Base-by-base conservation (phyloP, 2,113 vertebrate species). In the cattle (Bos taurus) region DNA sequence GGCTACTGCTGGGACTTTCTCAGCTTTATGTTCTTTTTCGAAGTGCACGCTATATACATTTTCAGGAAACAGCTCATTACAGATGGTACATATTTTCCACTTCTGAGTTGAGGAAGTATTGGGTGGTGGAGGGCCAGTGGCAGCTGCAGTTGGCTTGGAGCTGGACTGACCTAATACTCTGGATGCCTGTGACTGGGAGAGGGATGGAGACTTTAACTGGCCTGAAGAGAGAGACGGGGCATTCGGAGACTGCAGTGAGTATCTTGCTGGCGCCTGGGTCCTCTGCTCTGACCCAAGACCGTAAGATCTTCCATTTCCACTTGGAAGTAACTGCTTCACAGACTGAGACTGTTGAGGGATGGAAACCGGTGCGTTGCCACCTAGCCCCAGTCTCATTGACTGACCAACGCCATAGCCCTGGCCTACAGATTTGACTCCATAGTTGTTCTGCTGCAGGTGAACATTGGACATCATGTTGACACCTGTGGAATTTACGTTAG, bases 31-130 rank as follows among this genome's bases (percentile, higher is more conserved):
- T 98, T 99, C 99, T 95, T 99, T 99, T 98, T 99, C 99, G 90
- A 99, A 99, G 98, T 99, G 99, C 94, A 99, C 99, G 43, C 99
- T 99, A 98, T 99, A 99, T 83, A 99, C 99, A 2, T 99, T 99
- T 98, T 99, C 99, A 23, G 99, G 99, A 96, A 99, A 99, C 83
- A 99, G 99, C 99, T 99, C 99, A 0, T 99, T 99, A 98, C 99
- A 99, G 98, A 99, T 99, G 4, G 99, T 99, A 98, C 99, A 99
- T 97, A 99, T 99, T 98, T 99, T 99, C 99, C 99, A 99, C 98
- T 99, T 99, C 96, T 99, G 99, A 0, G 99, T 99, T 97, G 99
- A 99, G 0, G 99, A 99, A 0, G 99, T 99, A 88, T 99, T 99
- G 91, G 99, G 99, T 3, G 99, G 94, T 0, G 99, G 99, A 97